These are phyloP conservation scores for Epistrophe grossulariae DNA, from an alignment of 2,888 invertebrate species.

Conservation along the genomic window DNA sequence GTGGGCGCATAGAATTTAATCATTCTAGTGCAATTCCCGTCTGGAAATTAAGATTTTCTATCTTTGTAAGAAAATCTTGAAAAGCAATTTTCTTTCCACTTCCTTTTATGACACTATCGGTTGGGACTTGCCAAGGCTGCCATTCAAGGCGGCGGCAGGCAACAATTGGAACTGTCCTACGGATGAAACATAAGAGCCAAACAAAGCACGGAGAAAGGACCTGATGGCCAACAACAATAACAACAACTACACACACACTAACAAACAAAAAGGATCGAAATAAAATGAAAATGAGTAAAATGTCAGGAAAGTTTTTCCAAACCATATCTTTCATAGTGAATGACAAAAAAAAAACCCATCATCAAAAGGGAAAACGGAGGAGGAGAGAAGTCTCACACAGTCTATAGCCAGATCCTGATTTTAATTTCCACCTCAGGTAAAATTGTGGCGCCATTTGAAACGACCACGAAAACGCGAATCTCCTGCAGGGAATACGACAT, in stretches of 20 bases:
- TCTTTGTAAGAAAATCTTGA: slow-evolving; percentile 66
- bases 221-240: not conserved
- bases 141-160: slow-evolving; percentile 6
- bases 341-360: not conserved
- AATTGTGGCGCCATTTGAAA: slow-evolving; percentile 45
- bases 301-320: slow-evolving; percentile 60
- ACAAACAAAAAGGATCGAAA: slow-evolving; percentile 34
- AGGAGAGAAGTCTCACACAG: not conserved
- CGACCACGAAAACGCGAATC: slow-evolving; percentile 41
- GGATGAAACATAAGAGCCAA: slow-evolving; percentile 35
- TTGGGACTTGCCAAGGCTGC: slow-evolving; percentile 49
- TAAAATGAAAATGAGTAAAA: slow-evolving; percentile 53
- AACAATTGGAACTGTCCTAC: slow-evolving; percentile 67
- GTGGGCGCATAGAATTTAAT: slow-evolving; percentile 15
- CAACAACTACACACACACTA: slow-evolving; percentile 1
- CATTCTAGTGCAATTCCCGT: slow-evolving; percentile 59
- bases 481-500: slow-evolving; percentile 25
- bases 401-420: slow-evolving; percentile 22
- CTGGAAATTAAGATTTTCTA: slow-evolving; percentile 73
- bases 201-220: slow-evolving; percentile 11
- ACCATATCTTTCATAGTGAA: slow-evolving; percentile 29
- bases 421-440: slow-evolving; percentile 48
- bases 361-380: not conserved
- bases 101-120: slow-evolving; percentile 74
- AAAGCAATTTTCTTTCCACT: slow-evolving; percentile 74